Base-by-base conservation (phyloP, 2,113 vertebrate genomes). In the Petrocephalus zakoni region DNA sequence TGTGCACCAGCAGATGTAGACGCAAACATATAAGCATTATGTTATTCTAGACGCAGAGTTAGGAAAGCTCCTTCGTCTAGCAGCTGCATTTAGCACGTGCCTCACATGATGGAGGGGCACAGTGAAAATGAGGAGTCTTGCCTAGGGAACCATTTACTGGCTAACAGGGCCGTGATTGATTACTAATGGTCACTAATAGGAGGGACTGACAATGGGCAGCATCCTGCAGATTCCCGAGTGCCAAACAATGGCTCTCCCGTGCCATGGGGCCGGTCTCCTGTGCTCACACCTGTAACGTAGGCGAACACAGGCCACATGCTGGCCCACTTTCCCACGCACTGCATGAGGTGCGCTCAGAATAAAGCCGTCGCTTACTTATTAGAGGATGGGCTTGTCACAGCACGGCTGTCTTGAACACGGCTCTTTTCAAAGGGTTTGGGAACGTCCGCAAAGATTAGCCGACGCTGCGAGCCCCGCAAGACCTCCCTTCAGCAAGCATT, bases 201-300 rank as follows among this genome's bases (percentile, higher is more conserved):
- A 49, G 13, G 25, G 29, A n/a, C 91, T 89, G 90, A 92, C 91
- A 91, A 92, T 91, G 87, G 90, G 90, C 86, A 92, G 90, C 93
- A 88, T 93, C 92, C 91, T 91, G 89, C 92, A 92, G 92, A 90
- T 93, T 93, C 93, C 90, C 92, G 88, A 93, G 93, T 92, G 90
- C 89, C n/a, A 85, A 88, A 89, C 72, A 91, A 90, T 87, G 56
- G 89, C 86, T 90, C 91, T 90, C 91, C 90, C 86, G 52, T 29
- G 52, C 84, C 84, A 55, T 34, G 21, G 11, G 52, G 51, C 25
- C 25, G 42, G 52, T 25, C 51, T 55, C 52, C 84, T 56, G 84
- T 19, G 51, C 84, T 86, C 92, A 94, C 93, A 94, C 92, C 93
- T 94, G 90, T 91, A 94, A 95, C 93, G 95, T 89, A 89, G 93